These are phyloP conservation scores for Menidia beryllina DNA, from an alignment of 2,113 vertebrate species.

Conservation along the genomic window DNA sequence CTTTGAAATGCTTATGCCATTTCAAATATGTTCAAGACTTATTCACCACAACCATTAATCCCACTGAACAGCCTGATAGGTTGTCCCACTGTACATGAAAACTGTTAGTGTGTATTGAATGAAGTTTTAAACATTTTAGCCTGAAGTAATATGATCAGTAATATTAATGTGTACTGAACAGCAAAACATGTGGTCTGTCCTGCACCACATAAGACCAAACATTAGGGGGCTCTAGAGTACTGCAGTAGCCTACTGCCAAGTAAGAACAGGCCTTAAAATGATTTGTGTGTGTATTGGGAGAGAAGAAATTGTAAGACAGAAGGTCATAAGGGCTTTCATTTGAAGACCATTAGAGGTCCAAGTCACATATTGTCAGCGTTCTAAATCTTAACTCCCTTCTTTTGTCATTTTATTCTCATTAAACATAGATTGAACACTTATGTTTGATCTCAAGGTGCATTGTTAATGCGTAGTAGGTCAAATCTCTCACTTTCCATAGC, in stretches of 20 bases:
- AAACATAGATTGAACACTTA: background rate
- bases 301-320: too few species aligned
- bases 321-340: too few species aligned
- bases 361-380: too few species aligned
- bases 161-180: conserved; percentile 19
- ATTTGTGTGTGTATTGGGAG: too few species aligned
- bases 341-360: too few species aligned
- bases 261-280: conserved; percentile 26
- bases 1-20: conserved; percentile 7
- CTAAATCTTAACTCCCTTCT: too few species aligned
- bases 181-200: background rate
- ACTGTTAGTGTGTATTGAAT: background rate
- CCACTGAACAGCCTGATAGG: background rate
- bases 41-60: conserved; percentile 20
- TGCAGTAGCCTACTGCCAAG: conserved; percentile 8
- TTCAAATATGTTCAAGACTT: conserved; percentile 5
- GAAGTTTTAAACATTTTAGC: background rate
- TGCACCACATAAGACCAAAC: conserved; percentile 42
- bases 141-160: background rate
- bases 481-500: background rate
- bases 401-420: background rate
- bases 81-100: background rate
- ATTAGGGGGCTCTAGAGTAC: conserved; percentile 49
- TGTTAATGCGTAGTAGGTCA: background rate
- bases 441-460: too few species aligned